These are phyloP conservation scores for Melanophora roralis DNA, from an alignment of 2,888 invertebrate genomes.

Conservation along the genomic window DNA sequence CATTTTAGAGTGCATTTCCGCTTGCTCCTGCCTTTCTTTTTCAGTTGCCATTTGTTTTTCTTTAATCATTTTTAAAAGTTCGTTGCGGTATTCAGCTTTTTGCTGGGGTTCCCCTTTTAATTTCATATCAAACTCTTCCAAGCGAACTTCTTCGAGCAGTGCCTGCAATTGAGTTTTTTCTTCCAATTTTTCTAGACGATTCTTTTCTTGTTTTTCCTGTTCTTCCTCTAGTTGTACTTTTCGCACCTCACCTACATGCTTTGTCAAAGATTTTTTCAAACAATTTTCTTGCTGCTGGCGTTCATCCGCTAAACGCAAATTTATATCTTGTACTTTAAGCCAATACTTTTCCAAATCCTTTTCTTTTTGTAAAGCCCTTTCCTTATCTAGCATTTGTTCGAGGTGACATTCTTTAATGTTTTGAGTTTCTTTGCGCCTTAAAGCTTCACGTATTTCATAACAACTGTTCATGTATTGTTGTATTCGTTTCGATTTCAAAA, in stretches of 20 bases:
- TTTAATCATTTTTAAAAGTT: constrained; percentile 67
- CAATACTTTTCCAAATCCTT: constrained; percentile 68
- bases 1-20: constrained; percentile 67
- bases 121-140: constrained; percentile 66
- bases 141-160: constrained; percentile 65
- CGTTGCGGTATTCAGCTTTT: constrained; percentile 65
- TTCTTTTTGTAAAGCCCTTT: constrained; percentile 64
- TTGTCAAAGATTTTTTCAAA: constrained; percentile 64
- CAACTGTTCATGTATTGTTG: constrained; percentile 73
- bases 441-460: constrained; percentile 71
- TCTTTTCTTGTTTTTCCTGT: constrained; percentile 57
- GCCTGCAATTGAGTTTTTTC: constrained; percentile 64
- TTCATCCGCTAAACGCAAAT: constrained; percentile 64
- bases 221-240: constrained; percentile 61
- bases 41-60: constrained; percentile 56
- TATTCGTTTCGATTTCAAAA: constrained; percentile 68
- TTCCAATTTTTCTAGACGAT: constrained; percentile 60
- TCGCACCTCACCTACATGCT: constrained; percentile 64
- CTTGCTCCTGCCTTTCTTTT: constrained; percentile 62
- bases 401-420: constrained; percentile 69
- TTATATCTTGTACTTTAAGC: constrained; percentile 66
- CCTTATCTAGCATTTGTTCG: constrained; percentile 72
- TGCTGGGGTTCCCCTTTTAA: constrained; percentile 25
- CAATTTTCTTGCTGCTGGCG: constrained; percentile 64
- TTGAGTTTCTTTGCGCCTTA: constrained; percentile 68